Evolutionary conservation across 2,888 invertebrate species (phyloP), one percentile per base, ranked within the genome.

Genomic region (Camponotus fellah): DNA sequence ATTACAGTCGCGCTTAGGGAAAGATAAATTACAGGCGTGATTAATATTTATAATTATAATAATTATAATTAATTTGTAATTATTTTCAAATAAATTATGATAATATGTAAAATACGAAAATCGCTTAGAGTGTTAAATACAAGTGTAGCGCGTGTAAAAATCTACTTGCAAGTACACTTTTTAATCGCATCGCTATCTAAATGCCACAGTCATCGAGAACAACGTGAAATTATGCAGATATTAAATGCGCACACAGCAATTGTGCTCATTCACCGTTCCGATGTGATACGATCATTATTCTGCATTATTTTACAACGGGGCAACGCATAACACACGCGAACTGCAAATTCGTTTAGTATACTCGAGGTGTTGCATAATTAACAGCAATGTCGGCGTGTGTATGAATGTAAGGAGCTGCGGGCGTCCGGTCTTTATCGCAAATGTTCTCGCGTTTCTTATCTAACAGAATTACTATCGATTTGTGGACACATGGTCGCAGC

Each of bases 161-260:
- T 68, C 34, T 60, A 49, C 46, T 46, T 4, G 46, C 21, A 43
- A 58, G 56, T 40, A 37, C 53, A 21, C 21, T 37, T 71, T 69
- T 60, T 79, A 49, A 79, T 79, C 79, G 71, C 79, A n/a, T 26
- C 71, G 5, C 60, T 34, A 79, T 71, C 79, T 71, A 71, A 79
- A 71, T 62, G 71, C 26, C 21, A n/a, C 53, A 10, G 21, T 14
- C 12, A 34, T 71, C 43, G 58, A 46, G 49, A 58, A 10, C 17
- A 71, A 79, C 21, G 37, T 46, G 46, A 58, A 62, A 79, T 79
- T 60, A 60, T 79, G 71, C 60, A 26, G 71, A 60, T 37, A 60
- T 60, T 79, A 60, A 46, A 21, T 12, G 60, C 60, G 12, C 34
- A 9, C 60, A 46, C 9, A 46, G 60, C 69, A 60, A 64, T 64